phyloP scores from a whole-genome alignment of 2,113 vertebrate species.

The Eptatretus burgeri region DNA sequence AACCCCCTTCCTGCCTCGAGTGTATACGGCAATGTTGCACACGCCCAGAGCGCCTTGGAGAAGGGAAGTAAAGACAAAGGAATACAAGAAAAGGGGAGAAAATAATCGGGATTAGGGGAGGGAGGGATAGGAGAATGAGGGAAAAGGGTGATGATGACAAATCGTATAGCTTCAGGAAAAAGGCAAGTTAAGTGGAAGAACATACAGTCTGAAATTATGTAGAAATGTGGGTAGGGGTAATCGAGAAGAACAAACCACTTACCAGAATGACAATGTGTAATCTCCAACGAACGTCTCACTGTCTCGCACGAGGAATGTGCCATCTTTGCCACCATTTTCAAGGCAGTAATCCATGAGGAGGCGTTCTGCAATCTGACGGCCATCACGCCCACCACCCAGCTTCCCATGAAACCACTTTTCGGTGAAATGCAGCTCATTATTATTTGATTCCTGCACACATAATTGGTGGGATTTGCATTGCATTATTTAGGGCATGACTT shows the following conservation, averaged over 20 bases:
- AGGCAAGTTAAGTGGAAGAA: too few relatives aligned
- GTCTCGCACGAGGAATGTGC: constrained; percentile 45
- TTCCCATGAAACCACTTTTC: constrained; percentile 59
- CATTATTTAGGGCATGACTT: too few relatives aligned
- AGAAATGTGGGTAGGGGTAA: too few relatives aligned
- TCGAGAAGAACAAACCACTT: constrained; percentile 9
- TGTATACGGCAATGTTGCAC: constrained; percentile 53
- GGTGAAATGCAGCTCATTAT: constrained; percentile 40
- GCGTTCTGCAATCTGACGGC: constrained; percentile 44
- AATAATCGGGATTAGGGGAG: too few relatives aligned
- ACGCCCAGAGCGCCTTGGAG: constrained; percentile 29
- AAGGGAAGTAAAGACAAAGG: rapidly evolving
- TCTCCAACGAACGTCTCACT: constrained; percentile 52
- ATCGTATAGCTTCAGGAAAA: too few relatives aligned
- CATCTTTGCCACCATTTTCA: constrained; percentile 35
- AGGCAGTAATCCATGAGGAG: constrained; percentile 40
- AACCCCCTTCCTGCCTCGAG: constrained; percentile 33
- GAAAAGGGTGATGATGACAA: too few relatives aligned
- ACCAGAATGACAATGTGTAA: constrained; percentile 57
- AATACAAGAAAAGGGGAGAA: not conserved
- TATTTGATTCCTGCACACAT: constrained; percentile 30
- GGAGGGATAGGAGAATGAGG: too few relatives aligned
- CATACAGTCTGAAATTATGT: too few relatives aligned
- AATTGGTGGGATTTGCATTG: too few relatives aligned
- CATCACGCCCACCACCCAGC: constrained; percentile 33